phyloP scores from a whole-genome alignment of 2,113 vertebrate genomes.

The Megaceryle maxima region DNA sequence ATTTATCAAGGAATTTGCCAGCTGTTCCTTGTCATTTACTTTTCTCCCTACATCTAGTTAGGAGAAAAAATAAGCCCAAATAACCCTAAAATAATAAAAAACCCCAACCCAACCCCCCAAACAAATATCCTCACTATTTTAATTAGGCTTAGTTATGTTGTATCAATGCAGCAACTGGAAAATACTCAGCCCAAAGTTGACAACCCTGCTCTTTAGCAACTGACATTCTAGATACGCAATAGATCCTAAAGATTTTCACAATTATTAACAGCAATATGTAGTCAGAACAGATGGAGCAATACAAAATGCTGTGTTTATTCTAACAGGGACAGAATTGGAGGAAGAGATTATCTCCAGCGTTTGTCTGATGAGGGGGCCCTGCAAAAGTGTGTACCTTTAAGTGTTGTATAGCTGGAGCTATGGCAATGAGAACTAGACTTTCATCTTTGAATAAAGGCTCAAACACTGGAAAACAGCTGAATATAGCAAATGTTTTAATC shows the following conservation, averaged over 20 bases:
- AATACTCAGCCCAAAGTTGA: background rate
- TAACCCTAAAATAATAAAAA: background rate
- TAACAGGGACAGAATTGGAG: background rate
- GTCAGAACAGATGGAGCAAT: background rate
- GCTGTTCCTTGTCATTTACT: constrained; percentile 51
- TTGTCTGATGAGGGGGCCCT: background rate
- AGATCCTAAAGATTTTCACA: background rate
- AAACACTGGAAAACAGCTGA: background rate
- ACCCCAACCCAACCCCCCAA: background rate
- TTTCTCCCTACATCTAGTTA: background rate
- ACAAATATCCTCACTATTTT: background rate
- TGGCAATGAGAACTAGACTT: background rate
- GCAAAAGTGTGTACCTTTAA: background rate
- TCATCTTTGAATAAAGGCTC: background rate
- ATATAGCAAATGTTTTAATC: background rate
- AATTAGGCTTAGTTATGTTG: background rate
- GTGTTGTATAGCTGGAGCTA: background rate
- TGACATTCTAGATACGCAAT: background rate
- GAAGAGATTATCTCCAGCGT: background rate
- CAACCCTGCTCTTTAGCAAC: background rate
- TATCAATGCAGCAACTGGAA: background rate
- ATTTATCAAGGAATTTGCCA: constrained; percentile 61
- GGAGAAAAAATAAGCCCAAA: background rate
- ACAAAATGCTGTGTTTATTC: background rate
- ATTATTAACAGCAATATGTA: background rate